These are phyloP conservation scores for Aphrophora alni DNA, from an alignment of 2,888 invertebrate species.

Conservation along the genomic window DNA sequence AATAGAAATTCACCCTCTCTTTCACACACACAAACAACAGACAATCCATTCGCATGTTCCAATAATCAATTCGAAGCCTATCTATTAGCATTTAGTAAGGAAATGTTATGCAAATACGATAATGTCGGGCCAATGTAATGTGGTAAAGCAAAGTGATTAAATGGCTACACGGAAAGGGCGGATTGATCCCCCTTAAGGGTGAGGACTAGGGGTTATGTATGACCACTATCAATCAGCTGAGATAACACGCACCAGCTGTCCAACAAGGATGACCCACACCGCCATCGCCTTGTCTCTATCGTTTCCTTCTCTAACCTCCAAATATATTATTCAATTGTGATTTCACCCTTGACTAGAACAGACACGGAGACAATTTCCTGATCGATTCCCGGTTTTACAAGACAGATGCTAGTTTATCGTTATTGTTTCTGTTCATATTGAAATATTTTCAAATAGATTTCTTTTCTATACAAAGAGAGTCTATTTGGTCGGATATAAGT, in stretches of 20 bases:
- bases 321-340: conserved; percentile 6
- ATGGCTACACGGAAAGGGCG: background rate
- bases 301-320: conserved; percentile 5
- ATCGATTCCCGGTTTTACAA: too few relatives aligned
- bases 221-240: conserved; percentile 32
- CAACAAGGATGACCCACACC: conserved; percentile 11
- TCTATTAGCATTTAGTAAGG: background rate
- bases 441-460: too few relatives aligned
- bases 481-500: too few relatives aligned
- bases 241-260: conserved; percentile 30
- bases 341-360: background rate
- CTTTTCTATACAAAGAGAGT: too few relatives aligned
- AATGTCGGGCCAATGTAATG: conserved; percentile 1
- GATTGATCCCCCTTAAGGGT: conserved; percentile 3
- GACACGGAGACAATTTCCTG: too few relatives aligned
- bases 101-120: background rate
- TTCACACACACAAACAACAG: too few relatives aligned
- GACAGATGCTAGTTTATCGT: too few relatives aligned
- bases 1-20: too few relatives aligned
- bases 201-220: conserved; percentile 29
- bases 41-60: too few relatives aligned
- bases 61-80: too few relatives aligned
- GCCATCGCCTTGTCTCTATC: background rate
- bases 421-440: too few relatives aligned
- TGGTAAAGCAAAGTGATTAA: conserved; percentile 9